Conservation (phyloP, 2,888 invertebrate species). For the Lissonota sp. region DNA sequence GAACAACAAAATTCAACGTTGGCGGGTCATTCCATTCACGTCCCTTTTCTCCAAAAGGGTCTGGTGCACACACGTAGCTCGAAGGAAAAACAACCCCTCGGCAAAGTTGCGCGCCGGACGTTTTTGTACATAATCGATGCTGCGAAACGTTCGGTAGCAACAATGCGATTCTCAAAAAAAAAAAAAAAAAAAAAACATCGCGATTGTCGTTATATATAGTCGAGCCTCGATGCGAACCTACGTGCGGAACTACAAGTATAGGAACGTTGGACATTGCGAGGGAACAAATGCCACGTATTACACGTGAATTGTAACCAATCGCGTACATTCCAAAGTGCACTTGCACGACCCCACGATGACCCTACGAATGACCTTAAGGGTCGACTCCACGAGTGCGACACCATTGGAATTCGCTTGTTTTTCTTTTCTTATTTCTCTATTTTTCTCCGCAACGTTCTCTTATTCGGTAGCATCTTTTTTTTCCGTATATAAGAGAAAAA, state of each 20-base stretch:
- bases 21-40: background rate
- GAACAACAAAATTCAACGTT: background rate
- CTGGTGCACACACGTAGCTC: background rate
- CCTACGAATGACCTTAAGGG: conserved; percentile 21
- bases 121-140: conserved; percentile 41
- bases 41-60: no score
- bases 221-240: background rate
- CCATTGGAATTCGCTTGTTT: background rate
- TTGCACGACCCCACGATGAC: conserved; percentile 30
- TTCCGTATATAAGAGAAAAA: no score
- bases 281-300: conserved; percentile 48
- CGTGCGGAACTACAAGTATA: background rate
- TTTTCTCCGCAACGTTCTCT: background rate
- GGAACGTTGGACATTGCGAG: conserved; percentile 22
- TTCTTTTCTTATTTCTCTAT: background rate
- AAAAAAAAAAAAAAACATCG: conserved; percentile 28
- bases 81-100: conserved; percentile 42
- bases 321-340: conserved; percentile 38
- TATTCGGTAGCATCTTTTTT: no score
- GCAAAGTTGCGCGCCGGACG: conserved; percentile 31
- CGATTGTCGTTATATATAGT: conserved; percentile 17
- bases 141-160: conserved; percentile 33
- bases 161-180: conserved; percentile 3
- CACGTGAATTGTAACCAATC: conserved; percentile 34
- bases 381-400: background rate